Percentiles rank a stretch among this genome's conserved stretches.
Conservation (phyloP, 2,797 vertebrate genomes). For the Gadopsis marmoratus region DNA sequence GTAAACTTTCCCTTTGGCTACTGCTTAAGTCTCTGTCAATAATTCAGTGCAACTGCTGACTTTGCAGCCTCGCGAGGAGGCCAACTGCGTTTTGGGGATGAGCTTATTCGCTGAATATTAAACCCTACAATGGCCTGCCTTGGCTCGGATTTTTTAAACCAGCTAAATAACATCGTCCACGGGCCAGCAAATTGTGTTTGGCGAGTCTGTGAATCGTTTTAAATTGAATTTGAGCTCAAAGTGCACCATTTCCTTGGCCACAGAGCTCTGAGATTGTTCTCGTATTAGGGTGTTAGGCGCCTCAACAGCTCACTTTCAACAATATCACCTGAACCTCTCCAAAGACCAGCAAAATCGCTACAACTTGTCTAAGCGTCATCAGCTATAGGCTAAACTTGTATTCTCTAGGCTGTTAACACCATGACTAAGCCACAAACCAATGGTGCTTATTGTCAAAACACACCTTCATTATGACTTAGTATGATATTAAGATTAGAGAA, state of each 20-base stretch:
- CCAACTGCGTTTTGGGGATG: slow-evolving; percentile 13
- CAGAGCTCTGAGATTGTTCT: neutral
- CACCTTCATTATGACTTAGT: neutral
- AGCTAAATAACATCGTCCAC: slow-evolving; percentile 20
- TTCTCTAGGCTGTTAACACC: neutral
- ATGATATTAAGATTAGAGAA: neutral
- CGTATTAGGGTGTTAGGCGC: neutral
- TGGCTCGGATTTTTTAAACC: slow-evolving; percentile 8
- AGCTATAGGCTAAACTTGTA: neutral
- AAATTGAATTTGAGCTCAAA: slow-evolving; percentile 17
- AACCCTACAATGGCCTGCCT: slow-evolving; percentile 24
- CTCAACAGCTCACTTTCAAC: neutral
- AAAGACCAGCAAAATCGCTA: neutral
- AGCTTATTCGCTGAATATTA: slow-evolving; percentile 52
- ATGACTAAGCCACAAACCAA: slow-evolving; percentile 10
- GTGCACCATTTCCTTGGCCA: neutral
- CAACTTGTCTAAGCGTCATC: neutral
- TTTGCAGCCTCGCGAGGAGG: slow-evolving; percentile 41
- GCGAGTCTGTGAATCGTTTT: neutral
- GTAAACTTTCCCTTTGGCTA: slow-evolving; percentile 76
- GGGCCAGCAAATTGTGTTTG: neutral
- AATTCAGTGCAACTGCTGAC: slow-evolving; percentile 76
- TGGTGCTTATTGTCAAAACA: neutral
- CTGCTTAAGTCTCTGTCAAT: slow-evolving; percentile 75
- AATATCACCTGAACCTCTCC: neutral